Evolutionary conservation across 92 coral and sea anemone species (phyloP).

Genomic region (Zoanthus solanderi): DNA sequence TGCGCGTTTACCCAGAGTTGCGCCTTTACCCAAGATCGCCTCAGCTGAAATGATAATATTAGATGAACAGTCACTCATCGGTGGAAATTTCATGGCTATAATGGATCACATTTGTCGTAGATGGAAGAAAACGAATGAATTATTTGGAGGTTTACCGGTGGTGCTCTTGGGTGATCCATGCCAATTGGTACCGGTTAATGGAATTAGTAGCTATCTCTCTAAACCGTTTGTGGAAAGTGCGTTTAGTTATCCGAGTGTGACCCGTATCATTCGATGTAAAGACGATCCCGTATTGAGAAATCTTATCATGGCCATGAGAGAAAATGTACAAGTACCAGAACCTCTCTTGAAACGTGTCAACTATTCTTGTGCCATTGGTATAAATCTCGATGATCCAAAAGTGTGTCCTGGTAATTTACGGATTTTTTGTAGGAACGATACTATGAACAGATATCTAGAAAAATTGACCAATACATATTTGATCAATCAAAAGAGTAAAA

Average conservation of each 20-base stretch:
- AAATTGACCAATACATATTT: neutral
- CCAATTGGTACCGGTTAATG: conserved; percentile 2
- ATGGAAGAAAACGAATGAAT: neutral
- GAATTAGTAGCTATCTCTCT: neutral
- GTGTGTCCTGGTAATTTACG: neutral
- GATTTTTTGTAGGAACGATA: neutral
- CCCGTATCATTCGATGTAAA: neutral
- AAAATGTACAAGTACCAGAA: neutral
- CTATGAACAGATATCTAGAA: neutral
- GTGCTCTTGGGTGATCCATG: neutral
- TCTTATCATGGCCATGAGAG: neutral
- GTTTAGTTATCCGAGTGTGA: neutral
- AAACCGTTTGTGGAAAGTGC: neutral
- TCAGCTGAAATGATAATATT: neutral
- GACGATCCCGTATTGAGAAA: neutral
- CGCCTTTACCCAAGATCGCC: neutral
- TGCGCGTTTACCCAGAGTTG: neutral
- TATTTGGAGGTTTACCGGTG: neutral
- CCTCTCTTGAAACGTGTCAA: neutral
- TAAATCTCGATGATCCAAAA: neutral
- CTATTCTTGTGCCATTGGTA: neutral
- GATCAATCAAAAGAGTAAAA: neutral
- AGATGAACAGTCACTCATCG: neutral
- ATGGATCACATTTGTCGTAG: neutral
- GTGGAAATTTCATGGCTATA: neutral